Evolutionary conservation across 2,113 vertebrate genomes (phyloP).

Genomic region (Tetrao urogallus): DNA sequence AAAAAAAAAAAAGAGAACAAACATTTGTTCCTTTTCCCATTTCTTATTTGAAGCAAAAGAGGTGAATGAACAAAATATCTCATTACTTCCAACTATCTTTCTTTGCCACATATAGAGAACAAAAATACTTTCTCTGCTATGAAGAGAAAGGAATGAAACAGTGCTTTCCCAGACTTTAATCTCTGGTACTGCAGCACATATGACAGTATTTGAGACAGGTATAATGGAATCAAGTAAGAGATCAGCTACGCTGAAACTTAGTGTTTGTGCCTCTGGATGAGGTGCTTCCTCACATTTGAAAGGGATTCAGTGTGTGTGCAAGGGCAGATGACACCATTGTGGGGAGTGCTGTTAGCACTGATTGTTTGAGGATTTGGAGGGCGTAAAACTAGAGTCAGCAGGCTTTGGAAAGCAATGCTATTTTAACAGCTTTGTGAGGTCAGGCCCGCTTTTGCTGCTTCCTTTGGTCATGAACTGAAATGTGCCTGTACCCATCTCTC

Average conservation of each 20-base stretch:
- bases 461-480: not conserved
- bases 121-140: not conserved
- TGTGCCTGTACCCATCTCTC: not conserved
- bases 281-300: not conserved
- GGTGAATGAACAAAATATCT: not conserved
- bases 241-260: not conserved
- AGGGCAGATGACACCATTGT: not conserved
- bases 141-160: not conserved
- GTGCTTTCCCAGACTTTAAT: conserved; percentile 18
- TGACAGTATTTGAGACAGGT: not conserved
- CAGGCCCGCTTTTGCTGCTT: not conserved
- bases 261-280: not conserved
- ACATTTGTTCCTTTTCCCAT: not conserved
- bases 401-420: not conserved
- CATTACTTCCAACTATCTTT: not conserved
- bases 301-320: not conserved
- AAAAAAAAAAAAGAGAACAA: not conserved
- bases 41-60: not conserved
- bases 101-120: not conserved
- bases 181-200: not conserved
- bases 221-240: not conserved
- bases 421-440: not conserved
- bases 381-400: rapidly evolving
- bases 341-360: not conserved
- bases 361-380: not conserved